These are phyloP conservation scores for Strigops habroptila DNA, from an alignment of 2,113 vertebrate genomes.

Conservation along the genomic window DNA sequence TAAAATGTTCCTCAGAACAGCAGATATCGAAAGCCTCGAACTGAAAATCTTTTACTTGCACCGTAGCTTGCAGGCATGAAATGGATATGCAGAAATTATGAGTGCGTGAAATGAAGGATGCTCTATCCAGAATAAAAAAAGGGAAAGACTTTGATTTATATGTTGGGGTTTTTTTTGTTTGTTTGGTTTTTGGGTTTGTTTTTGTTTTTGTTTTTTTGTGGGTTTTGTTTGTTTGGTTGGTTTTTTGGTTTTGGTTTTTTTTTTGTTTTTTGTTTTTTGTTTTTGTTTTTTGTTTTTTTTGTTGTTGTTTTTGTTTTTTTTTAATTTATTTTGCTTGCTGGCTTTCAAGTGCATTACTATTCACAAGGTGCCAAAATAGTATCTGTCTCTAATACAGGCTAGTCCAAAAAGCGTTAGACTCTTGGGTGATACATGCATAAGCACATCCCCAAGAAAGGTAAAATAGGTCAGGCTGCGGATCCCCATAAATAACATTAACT, in stretches of 20 bases:
- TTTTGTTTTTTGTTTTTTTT: too few species aligned
- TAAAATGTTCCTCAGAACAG: background rate
- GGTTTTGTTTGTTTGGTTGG: background rate
- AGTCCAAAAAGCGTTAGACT: slow-evolving; percentile 12
- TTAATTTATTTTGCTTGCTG: background rate
- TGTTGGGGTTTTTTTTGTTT: accelerated
- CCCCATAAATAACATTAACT: slow-evolving; percentile 52
- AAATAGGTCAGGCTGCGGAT: background rate
- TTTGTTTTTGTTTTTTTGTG: background rate
- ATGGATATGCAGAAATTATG: slow-evolving; percentile 3
- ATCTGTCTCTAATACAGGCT: background rate
- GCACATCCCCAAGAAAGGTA: slow-evolving; percentile 10
- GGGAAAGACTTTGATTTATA: background rate
- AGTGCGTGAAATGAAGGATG: background rate
- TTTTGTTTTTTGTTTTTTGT: too few species aligned
- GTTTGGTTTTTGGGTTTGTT: background rate
- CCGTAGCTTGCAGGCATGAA: slow-evolving; percentile 1
- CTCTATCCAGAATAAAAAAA: background rate
- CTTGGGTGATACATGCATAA: slow-evolving; percentile 24
- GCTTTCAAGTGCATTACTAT: background rate
- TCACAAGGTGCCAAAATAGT: slow-evolving; percentile 26
- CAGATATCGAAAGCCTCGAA: background rate
- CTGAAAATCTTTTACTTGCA: background rate
- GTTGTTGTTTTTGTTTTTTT: too few species aligned
- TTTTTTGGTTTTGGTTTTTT: too few species aligned